Evolutionary conservation across 1,140 invertebrate species (phyloP), one percentile per base, ranked within the genome.

Genomic region (Dreissena rostriformis): DNA sequence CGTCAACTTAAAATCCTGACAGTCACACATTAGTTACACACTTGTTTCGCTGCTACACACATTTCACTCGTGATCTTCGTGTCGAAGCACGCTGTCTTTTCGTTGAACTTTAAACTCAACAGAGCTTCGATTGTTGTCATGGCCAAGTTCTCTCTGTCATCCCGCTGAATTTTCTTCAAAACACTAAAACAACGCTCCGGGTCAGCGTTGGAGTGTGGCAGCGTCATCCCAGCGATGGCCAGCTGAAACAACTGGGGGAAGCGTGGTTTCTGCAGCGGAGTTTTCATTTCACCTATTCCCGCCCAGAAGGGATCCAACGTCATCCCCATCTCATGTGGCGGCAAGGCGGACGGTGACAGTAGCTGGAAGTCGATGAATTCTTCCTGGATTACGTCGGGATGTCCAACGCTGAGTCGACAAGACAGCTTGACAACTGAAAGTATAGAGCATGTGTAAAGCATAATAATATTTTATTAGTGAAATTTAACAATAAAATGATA

Each of bases 171-270:
- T 51, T 6, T 6, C 1, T 29, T 29, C 70, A 73, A 24, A 19
- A 28, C 52, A 49, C 70, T 73, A 49, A 73, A 73, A 51, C 70
- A 73, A 17, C 39, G 26, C 70, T 73, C 70, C 14, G 70, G 70
- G 39, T 7, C 70, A 14, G 70, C 70, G 39, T 73, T 73, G 19
- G 26, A 39, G 70, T 73, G 70, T 14, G 70, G 70, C 24, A 73
- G n/a, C 17, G 2, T 4, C 17, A 73, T 5, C 19, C 14, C 26
- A 17, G 70, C 70, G n/a, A 39, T 1, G 19, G 70, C 66, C 26
- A 67, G 19, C 53, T 11, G 53, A 57, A 57, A 11, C 11, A 57
- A 19, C 53, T 11, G 11, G 53, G 53, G 19, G 53, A 57, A 57
- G 11, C 53, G 53, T 12, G 19, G 11, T 19, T 57, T 57, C 53